phyloP scores from a whole-genome alignment of 2,888 invertebrate genomes.

The Rhimphoctona megacephalus region DNA sequence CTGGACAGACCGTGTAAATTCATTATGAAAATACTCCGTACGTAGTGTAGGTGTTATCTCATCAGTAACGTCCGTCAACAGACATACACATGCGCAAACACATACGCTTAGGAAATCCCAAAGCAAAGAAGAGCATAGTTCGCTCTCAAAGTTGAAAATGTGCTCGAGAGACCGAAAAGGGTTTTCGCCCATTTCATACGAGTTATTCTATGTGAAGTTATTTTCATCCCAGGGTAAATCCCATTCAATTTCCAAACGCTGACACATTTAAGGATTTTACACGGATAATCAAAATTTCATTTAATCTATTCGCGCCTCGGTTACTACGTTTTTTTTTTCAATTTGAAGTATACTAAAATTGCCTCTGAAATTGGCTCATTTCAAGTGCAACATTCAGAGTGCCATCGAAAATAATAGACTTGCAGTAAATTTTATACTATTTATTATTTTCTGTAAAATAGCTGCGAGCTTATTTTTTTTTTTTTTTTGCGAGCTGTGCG shows the following conservation, averaged over 20 bases:
- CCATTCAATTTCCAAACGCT: not conserved
- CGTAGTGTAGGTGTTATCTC: slow-evolving; percentile 31
- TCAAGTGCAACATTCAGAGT: too few relatives aligned
- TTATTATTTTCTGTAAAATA: not conserved
- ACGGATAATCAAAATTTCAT: not conserved
- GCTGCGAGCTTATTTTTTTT: too few relatives aligned
- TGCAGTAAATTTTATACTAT: not conserved
- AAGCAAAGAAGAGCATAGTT: slow-evolving; percentile 10
- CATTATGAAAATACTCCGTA: slow-evolving; percentile 76
- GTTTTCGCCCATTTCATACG: not conserved
- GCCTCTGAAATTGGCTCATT: too few relatives aligned
- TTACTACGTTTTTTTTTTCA: too few relatives aligned
- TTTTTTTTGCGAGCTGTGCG: too few relatives aligned
- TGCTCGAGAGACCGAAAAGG: slow-evolving; percentile 52
- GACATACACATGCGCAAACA: not conserved
- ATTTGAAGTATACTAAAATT: too few relatives aligned
- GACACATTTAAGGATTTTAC: not conserved
- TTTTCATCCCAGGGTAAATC: not conserved
- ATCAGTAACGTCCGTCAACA: not conserved
- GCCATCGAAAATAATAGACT: too few relatives aligned
- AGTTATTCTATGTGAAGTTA: slow-evolving; percentile 8
- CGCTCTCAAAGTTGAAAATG: slow-evolving; percentile 45
- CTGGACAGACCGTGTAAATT: slow-evolving; percentile 75
- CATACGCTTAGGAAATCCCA: not conserved
- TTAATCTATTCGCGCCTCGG: not conserved